Percentiles rank a stretch among this genome's conserved stretches.
Evolutionary conservation across 2,113 vertebrate genomes (phyloP).

Genomic region (Nannobrachium achirus): DNA sequence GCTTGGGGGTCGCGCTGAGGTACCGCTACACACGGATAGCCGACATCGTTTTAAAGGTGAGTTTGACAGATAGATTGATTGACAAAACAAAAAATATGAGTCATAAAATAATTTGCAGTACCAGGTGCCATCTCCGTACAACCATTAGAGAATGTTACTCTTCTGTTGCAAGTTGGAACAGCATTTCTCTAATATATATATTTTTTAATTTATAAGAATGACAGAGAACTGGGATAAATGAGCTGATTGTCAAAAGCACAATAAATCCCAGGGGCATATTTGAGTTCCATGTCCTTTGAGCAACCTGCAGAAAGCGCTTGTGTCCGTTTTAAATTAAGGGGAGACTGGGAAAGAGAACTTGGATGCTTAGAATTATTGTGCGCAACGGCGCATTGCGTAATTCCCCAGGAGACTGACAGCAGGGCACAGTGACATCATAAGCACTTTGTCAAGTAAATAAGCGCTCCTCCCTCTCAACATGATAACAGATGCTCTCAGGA

Average conservation of each 20-base stretch:
- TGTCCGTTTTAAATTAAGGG: background rate
- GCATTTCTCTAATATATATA: too few species aligned
- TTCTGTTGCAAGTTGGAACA: too few species aligned
- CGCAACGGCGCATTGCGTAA: slow-evolving; percentile 64
- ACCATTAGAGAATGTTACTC: too few species aligned
- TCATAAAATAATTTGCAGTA: too few species aligned
- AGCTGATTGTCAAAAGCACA: too few species aligned
- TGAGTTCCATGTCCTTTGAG: too few species aligned
- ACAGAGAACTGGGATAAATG: too few species aligned
- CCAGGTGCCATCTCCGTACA: background rate
- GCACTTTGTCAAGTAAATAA: slow-evolving; percentile 39
- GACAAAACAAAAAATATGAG: too few species aligned
- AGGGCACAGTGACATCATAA: slow-evolving; percentile 57
- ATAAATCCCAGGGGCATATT: too few species aligned
- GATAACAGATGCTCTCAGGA: slow-evolving; percentile 40
- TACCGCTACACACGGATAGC: slow-evolving; percentile 85
- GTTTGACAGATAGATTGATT: background rate
- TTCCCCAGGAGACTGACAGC: slow-evolving; percentile 25
- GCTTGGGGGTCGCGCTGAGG: slow-evolving; percentile 87
- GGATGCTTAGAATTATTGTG: slow-evolving; percentile 10
- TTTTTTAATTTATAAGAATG: too few species aligned
- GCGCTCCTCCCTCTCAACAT: slow-evolving; percentile 53
- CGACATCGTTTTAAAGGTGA: slow-evolving; percentile 93
- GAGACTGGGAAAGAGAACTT: too few species aligned
- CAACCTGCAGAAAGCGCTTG: too few species aligned